phyloP scores from a whole-genome alignment of 2,113 vertebrate genomes.

The Phaetusa simplex region DNA sequence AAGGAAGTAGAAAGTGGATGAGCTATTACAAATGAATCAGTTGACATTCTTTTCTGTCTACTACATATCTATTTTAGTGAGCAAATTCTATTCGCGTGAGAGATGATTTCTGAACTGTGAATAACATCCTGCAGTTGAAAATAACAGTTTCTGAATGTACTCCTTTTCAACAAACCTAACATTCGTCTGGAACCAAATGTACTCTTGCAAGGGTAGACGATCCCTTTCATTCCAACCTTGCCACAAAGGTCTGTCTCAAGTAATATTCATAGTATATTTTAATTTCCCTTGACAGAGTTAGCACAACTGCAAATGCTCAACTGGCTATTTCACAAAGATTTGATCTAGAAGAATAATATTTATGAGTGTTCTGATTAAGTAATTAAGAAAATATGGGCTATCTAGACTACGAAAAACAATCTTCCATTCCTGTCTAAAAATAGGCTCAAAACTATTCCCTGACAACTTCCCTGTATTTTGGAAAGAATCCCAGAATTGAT shows the following conservation, averaged over 20 bases:
- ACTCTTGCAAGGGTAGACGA: neutral
- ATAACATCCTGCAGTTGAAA: neutral
- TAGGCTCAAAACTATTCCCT: neutral
- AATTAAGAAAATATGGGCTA: constrained; percentile 32
- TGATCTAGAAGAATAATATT: constrained; percentile 14
- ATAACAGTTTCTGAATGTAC: neutral
- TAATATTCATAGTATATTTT: neutral
- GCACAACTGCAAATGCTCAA: neutral
- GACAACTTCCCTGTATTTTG: neutral
- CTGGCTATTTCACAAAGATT: constrained; percentile 8
- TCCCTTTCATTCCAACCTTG: neutral
- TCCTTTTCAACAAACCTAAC: neutral
- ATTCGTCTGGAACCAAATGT: neutral
- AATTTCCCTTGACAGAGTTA: neutral
- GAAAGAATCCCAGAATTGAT: neutral
- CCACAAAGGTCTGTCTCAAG: constrained; percentile 1
- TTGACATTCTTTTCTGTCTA: neutral
- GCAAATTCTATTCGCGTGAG: neutral
- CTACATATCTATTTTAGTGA: neutral
- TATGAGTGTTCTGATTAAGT: constrained; percentile 15
- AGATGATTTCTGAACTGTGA: neutral
- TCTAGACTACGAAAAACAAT: neutral
- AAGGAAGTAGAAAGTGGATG: neutral
- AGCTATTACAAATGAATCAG: neutral
- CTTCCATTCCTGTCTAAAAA: constrained; percentile 3